phyloP scores from a whole-genome alignment of 2,888 invertebrate species.

The Pterobdella sp. region DNA sequence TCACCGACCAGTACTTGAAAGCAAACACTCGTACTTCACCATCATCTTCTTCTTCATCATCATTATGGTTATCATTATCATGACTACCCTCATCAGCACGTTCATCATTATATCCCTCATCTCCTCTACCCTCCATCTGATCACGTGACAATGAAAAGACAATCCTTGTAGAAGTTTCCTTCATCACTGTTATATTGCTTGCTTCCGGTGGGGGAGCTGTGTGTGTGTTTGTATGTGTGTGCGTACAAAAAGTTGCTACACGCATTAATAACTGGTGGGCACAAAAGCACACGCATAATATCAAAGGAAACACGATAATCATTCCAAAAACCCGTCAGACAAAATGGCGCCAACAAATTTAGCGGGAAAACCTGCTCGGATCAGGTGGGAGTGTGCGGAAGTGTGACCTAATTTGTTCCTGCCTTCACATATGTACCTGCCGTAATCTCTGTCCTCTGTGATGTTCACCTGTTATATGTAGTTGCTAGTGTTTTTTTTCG shows the following conservation, averaged over 20 bases:
- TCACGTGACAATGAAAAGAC: background rate
- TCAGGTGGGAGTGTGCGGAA: background rate
- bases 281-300: too few species aligned
- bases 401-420: slow-evolving; percentile 21
- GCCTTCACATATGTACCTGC: slow-evolving; percentile 19
- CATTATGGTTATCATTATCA: background rate
- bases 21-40: background rate
- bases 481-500: background rate
- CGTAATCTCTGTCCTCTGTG: slow-evolving; percentile 10
- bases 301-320: too few species aligned
- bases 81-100: background rate
- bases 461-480: slow-evolving; percentile 8
- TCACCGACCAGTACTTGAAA: slow-evolving; percentile 11
- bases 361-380: slow-evolving; percentile 3
- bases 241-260: too few species aligned
- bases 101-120: background rate
- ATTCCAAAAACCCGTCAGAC: too few species aligned
- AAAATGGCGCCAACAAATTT: background rate
- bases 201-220: slow-evolving; percentile 8
- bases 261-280: too few species aligned
- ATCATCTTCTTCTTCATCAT: background rate
- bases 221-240: too few species aligned
- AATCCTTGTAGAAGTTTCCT: slow-evolving; percentile 2
- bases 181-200: slow-evolving; percentile 14
- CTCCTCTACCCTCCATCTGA: background rate